phyloP scores from a whole-genome alignment of 2,888 invertebrate species.

The Minunthozetes semirufus region DNA sequence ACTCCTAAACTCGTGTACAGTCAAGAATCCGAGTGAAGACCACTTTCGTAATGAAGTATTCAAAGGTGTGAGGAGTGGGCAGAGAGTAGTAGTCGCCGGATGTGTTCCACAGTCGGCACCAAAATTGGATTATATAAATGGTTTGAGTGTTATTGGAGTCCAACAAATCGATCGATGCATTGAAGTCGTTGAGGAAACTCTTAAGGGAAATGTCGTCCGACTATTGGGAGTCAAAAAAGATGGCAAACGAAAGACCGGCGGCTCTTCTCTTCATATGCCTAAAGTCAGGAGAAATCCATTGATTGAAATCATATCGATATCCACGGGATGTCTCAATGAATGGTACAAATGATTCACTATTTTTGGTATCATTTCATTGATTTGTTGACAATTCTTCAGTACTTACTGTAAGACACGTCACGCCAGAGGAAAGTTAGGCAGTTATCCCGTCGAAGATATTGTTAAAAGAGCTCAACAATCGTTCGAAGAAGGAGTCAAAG shows the following conservation, averaged over 20 bases:
- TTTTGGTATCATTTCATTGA: too few relatives aligned
- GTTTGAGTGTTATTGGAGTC: slow-evolving; percentile 90
- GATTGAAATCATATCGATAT: slow-evolving; percentile 93
- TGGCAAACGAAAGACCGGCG: slow-evolving; percentile 69
- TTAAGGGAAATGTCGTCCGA: slow-evolving; percentile 77
- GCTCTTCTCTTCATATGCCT: slow-evolving; percentile 76
- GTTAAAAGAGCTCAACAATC: slow-evolving; percentile 76
- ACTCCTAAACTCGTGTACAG: slow-evolving; percentile 95
- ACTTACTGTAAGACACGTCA: slow-evolving; percentile 99
- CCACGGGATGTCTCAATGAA: slow-evolving; percentile 92
- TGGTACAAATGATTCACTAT: slow-evolving; percentile 53
- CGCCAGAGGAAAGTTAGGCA: slow-evolving; percentile 91
- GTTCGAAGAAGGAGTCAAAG: slow-evolving; percentile 79
- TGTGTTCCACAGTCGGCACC: slow-evolving; percentile 86
- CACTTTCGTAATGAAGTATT: slow-evolving; percentile 78
- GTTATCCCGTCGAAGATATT: slow-evolving; percentile 83
- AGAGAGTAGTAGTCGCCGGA: slow-evolving; percentile 88
- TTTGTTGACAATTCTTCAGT: slow-evolving; percentile 36
- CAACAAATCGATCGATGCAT: slow-evolving; percentile 96
- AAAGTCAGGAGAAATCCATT: slow-evolving; percentile 92
- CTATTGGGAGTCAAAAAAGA: slow-evolving; percentile 72
- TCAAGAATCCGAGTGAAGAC: slow-evolving; percentile 94
- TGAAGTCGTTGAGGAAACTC: slow-evolving; percentile 93
- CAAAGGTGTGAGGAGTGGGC: slow-evolving; percentile 63
- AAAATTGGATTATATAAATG: slow-evolving; percentile 54